Conservation (phyloP, 1,140 invertebrate species). For the Pachyrhynchus sulphureomaculatus region DNA sequence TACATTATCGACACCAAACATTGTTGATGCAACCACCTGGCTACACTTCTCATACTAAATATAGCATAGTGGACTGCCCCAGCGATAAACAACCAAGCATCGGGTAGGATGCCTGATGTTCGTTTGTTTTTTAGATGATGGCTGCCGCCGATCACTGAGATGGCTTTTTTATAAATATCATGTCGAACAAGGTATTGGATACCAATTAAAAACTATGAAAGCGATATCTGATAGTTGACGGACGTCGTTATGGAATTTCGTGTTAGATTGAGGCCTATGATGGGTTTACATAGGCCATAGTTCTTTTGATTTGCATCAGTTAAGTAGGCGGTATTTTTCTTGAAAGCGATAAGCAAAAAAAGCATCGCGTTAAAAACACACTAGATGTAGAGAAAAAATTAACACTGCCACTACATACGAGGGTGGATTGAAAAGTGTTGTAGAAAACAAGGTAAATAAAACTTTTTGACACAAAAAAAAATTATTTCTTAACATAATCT, state of each 20-base stretch:
- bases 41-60: not conserved
- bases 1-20: too few relatives aligned
- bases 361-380: too few relatives aligned
- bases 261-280: not conserved
- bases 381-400: too few relatives aligned
- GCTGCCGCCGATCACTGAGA: slow-evolving; percentile 12
- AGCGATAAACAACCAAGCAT: not conserved
- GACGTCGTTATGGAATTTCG: not conserved
- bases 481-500: too few relatives aligned
- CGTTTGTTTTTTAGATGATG: slow-evolving; percentile 16
- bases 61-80: not conserved
- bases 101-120: slow-evolving; percentile 4
- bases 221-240: slow-evolving; percentile 31
- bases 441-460: too few relatives aligned
- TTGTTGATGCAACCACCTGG: too few relatives aligned
- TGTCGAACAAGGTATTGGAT: slow-evolving; percentile 33
- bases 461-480: too few relatives aligned
- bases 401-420: too few relatives aligned
- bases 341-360: too few relatives aligned
- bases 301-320: too few relatives aligned
- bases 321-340: too few relatives aligned
- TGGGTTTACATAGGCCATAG: not conserved
- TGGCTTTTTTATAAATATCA: slow-evolving; percentile 30
- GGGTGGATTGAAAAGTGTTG: too few relatives aligned
- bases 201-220: slow-evolving; percentile 36